Evolutionary conservation across 2,797 vertebrate genomes (phyloP), one percentile per base, ranked within the genome.

Genomic region (Geotrypetes seraphini): DNA sequence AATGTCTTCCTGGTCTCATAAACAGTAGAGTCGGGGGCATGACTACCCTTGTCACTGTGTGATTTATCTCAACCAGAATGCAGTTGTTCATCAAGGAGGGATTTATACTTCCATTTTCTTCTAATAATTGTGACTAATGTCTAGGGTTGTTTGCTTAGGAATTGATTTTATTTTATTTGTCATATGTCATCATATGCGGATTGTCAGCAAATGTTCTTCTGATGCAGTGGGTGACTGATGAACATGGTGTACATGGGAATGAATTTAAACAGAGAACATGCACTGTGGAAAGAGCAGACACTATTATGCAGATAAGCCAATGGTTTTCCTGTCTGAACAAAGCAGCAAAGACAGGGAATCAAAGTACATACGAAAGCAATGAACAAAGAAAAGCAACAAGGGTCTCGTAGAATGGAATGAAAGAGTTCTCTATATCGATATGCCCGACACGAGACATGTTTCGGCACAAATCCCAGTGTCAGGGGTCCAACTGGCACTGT

Each of bases 21-120:
- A n/a, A n/a, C n/a, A n/a, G n/a, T n/a, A n/a, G n/a, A n/a, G n/a
- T n/a, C n/a, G n/a, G n/a, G n/a, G n/a, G n/a, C n/a, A n/a, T n/a
- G n/a, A n/a, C n/a, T n/a, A n/a, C 21, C 10, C 43, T 36, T 16
- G 16, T 30, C 45, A 54, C 51, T 26, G 25, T 28, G 14, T 40
- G 25, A 60, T 57, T 73, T 68, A 43, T 60, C 63, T 67, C 34
- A 41, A 33, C 49, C 42, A 57, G 41, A 25, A 14, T 42, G 29
- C 53, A 63, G n/a, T n/a, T n/a, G n/a, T 58, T 35, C 30, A 53
- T 39, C 7, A 57, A 45, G 20, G 48, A 53, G 57, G 25, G 40
- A 59, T 57, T 36, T 56, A 25, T n/a, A 43, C 35, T 55, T 49
- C 31, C 32, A 21, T 12, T 18, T 47, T n/a, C n/a, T n/a, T n/a